Base-by-base conservation (phyloP, 2,113 vertebrate genomes). In the Vimba vimba region DNA sequence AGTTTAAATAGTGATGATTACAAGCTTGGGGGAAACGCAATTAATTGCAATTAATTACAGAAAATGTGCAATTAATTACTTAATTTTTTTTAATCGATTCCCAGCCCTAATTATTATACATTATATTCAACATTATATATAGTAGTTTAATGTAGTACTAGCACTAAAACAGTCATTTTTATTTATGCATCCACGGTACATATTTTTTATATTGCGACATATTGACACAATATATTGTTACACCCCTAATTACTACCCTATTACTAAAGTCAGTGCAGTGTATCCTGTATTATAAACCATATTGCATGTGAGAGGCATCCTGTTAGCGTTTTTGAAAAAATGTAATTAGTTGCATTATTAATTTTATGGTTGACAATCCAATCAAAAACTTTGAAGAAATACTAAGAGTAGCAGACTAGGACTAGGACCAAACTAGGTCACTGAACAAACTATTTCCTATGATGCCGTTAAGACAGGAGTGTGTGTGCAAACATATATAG, bases 341-440 rank as follows among this genome's bases (percentile, higher is more conserved):
- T 30, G 6, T 6, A 15, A 17, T 30, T 66, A 33, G 27, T 68
- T 33, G 15, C 6, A 33, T 68, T 68, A 19, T 30, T 66, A 27
- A 30, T 64, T 27, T 66, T 68, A 55, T 55, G 52, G 17, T 6
- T 8, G 2, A 68, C 0, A 33, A 15, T 19, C 27, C 6, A 33
- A 33, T 33, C 2, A 66, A 66, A 66, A 68, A 15, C 57, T 60
- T n/a, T 60, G 30, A 66, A 66, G 64, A 17, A 33, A 68, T 33
- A 19, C 64, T 12, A 12, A 47, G 11, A 47, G 11, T 13, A 12
- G 45, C 45, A 12, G 45, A n/a, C n/a, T n/a, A n/a, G n/a, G n/a
- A n/a, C n/a, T n/a, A n/a, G n/a, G n/a, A n/a, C 94, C 91, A 90
- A 95, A 94, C 91, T 94, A 92, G 94, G 94, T 94, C 94, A 95